Evolutionary conservation across 1,140 invertebrate genomes (phyloP).

Genomic region (Asobara japonica): DNA sequence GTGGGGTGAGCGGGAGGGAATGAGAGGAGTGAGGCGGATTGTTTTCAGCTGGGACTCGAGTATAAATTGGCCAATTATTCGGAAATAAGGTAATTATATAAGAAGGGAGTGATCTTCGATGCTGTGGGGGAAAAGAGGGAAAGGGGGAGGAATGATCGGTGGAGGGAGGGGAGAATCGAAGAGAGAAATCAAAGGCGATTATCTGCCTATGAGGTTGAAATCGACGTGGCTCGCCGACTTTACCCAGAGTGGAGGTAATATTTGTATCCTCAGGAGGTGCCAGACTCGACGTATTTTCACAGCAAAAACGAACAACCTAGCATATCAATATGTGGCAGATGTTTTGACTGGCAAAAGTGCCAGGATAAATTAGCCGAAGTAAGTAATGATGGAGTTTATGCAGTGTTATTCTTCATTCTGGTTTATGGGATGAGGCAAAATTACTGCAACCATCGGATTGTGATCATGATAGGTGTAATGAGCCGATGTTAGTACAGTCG

Average conservation of each 20-base stretch:
- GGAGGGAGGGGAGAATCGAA: conserved; percentile 54
- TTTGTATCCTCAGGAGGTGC: conserved; percentile 31
- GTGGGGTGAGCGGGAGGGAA: conserved; percentile 13
- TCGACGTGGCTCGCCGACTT: conserved; percentile 55
- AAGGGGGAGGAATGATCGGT: neutral
- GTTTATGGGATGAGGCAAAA: neutral
- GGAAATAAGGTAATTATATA: conserved; percentile 68
- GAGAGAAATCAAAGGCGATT: conserved; percentile 68
- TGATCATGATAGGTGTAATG: too few relatives aligned
- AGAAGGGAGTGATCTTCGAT: conserved; percentile 65
- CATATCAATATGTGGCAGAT: conserved; percentile 12
- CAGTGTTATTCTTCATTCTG: neutral
- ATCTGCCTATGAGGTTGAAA: conserved; percentile 66
- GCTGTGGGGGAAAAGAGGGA: conserved; percentile 29
- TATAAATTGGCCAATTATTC: conserved; percentile 68
- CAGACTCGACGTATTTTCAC: conserved; percentile 12
- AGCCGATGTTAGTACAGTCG: too few relatives aligned
- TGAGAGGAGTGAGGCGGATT: conserved; percentile 52
- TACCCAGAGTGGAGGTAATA: conserved; percentile 32
- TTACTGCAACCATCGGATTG: neutral
- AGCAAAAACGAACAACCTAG: neutral
- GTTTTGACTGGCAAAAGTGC: neutral
- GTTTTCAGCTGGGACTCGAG: conserved; percentile 67
- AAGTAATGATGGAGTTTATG: neutral
- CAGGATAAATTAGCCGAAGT: neutral